Evolutionary conservation across 1,140 invertebrate species (phyloP), one percentile per base, ranked within the genome.

Genomic region (Cheumatopsyche charites): DNA sequence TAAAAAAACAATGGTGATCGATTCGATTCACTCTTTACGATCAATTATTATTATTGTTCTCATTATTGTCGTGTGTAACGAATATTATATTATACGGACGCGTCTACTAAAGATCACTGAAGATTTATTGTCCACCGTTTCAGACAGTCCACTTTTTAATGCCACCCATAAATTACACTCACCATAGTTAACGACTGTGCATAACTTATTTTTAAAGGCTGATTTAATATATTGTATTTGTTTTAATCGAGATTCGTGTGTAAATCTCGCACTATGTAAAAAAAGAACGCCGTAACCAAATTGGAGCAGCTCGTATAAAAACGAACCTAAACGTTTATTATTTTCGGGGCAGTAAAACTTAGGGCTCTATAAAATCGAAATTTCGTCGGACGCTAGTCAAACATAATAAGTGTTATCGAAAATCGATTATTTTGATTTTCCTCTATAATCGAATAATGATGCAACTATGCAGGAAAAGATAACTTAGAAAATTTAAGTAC

Each of bases 61-160:
- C 41, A 63, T 63, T 63, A 63, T 63, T 63, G 41, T 41, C 29
- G 1, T 25, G 29, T 21, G 62, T 63, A 63, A 17, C 62, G 29
- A 63, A 63, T 63, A 63, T 63, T 63, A 29, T 63, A 63, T 47
- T 36, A 47, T 23, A 58, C 55, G 21, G 62, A 63, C 45, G 45
- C 43, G 65, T 26, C 65, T 67, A 67, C 42, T 47, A 67, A 67
- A 67, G 45, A 49, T 67, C 65, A 67, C 65, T 6, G 67, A 61
- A 61, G 67, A 70, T 70, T 70, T 70, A 70, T 70, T 19, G 67
- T 70, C 29, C 36, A 52, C 25, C 21, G 23, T 67, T 36, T 67
- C 42, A 67, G 65, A 49, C 45, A 52, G 65, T 49, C 42, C 65
- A 67, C 65, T 67, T 45, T 70, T 70, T 70, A 42, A 70, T 45